A percentile compares a stretch with the other conserved stretches of the same genome.
Conservation (phyloP, 1,140 invertebrate genomes). For the Amphibalanus amphitrite region DNA sequence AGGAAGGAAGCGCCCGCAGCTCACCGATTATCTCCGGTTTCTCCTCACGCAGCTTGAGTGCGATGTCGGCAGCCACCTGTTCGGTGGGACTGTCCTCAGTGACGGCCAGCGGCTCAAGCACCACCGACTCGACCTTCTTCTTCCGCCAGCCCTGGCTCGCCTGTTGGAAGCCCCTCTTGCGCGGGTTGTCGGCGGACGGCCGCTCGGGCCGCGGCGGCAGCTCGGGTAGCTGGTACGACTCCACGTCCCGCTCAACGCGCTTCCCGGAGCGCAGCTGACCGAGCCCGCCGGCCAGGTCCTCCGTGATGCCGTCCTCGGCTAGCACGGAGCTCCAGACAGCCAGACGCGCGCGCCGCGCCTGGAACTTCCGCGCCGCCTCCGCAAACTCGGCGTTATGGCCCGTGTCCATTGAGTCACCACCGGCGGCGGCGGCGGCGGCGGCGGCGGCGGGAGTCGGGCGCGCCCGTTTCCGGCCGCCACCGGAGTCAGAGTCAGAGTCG, state of each 20-base stretch:
- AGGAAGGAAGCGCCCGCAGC: background rate
- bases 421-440: no score
- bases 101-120: background rate
- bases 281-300: background rate
- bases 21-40: background rate
- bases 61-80: background rate
- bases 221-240: background rate
- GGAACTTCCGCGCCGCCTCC: background rate
- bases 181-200: background rate
- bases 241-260: background rate
- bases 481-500: background rate
- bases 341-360: background rate
- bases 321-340: background rate
- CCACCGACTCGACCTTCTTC: background rate
- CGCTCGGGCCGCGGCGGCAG: background rate
- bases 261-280: background rate
- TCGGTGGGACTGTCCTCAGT: background rate
- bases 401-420: no score
- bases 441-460: no score
- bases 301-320: background rate
- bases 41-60: background rate
- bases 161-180: background rate
- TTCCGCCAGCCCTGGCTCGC: background rate
- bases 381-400: background rate
- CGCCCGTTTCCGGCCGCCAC: background rate